These are phyloP conservation scores for Mechanitis messenoides DNA, from an alignment of 2,888 invertebrate genomes.

Conservation along the genomic window DNA sequence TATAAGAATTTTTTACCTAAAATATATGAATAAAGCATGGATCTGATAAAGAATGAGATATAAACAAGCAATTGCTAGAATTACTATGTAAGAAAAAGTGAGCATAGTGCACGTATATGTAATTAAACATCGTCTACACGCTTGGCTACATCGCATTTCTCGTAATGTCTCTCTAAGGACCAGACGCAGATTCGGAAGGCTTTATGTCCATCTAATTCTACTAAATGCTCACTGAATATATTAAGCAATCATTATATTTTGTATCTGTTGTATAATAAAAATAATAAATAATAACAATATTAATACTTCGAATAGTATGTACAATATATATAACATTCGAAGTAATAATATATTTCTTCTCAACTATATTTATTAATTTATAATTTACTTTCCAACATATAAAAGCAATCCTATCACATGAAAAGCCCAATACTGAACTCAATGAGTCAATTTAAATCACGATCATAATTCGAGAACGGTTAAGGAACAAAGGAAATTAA, in stretches of 20 bases:
- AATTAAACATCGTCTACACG: slow-evolving; percentile 8
- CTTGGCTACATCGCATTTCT: no score
- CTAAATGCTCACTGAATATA: slow-evolving; percentile 21
- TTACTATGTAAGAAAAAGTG: not conserved
- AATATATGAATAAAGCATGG: no score
- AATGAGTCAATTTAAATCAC: not conserved
- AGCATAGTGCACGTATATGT: slow-evolving; percentile 7
- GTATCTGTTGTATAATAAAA: slow-evolving; percentile 7
- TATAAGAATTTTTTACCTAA: no score
- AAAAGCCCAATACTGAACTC: not conserved
- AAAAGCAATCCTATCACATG: no score
- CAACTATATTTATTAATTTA: no score
- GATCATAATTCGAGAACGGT: not conserved
- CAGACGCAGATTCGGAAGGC: no score
- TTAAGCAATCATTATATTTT: not conserved
- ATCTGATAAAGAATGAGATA: no score
- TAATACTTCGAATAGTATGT: slow-evolving; percentile 10
- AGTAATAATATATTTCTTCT: no score
- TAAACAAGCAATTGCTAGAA: not conserved
- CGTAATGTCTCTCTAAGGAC: no score
- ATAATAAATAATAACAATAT: slow-evolving; percentile 22
- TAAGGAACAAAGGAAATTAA: slow-evolving; percentile 3
- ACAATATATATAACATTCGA: no score
- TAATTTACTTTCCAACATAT: no score
- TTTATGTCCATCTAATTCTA: slow-evolving; percentile 9